Conservation (phyloP, 1,140 invertebrate genomes). For the Drosophila ogumai region DNA sequence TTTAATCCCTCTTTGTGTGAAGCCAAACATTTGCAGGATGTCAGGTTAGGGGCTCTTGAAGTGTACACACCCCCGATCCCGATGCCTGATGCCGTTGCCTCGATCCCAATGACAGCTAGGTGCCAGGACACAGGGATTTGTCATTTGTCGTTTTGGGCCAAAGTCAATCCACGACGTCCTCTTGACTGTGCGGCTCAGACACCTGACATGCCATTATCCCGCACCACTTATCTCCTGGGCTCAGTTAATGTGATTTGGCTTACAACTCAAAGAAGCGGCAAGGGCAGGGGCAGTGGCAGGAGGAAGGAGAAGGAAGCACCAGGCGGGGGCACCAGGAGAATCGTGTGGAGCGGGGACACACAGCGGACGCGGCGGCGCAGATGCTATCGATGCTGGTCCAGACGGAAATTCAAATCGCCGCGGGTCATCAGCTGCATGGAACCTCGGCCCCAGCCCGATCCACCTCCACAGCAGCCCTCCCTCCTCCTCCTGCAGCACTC, state of each 20-base stretch:
- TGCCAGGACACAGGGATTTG: slow-evolving; percentile 24
- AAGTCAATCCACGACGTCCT: slow-evolving; percentile 8
- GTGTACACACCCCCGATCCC: slow-evolving; percentile 54
- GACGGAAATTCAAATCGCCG: slow-evolving; percentile 67
- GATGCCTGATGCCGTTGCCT: background rate
- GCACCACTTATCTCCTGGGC: slow-evolving; percentile 1
- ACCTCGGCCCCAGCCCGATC: slow-evolving; percentile 17
- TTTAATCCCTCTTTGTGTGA: slow-evolving; percentile 76
- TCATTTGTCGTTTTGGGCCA: slow-evolving; percentile 44
- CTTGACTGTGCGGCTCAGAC: slow-evolving; percentile 21
- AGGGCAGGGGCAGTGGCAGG: background rate
- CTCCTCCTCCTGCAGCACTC: background rate
- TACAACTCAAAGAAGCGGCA: slow-evolving; percentile 28
- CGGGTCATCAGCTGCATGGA: slow-evolving; percentile 70
- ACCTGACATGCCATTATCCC: slow-evolving; percentile 31
- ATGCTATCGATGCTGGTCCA: slow-evolving; percentile 58
- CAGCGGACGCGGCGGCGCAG: slow-evolving; percentile 27
- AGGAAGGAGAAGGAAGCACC: background rate
- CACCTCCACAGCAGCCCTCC: slow-evolving; percentile 20
- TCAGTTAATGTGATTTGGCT: slow-evolving; percentile 65
- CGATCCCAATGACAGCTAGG: slow-evolving; percentile 9
- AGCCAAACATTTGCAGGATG: slow-evolving; percentile 69
- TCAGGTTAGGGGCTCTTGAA: slow-evolving; percentile 41
- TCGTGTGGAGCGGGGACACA: slow-evolving; percentile 8
- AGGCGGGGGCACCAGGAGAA: background rate